phyloP scores from a whole-genome alignment of 2,113 vertebrate species.

The Mirza zaza region DNA sequence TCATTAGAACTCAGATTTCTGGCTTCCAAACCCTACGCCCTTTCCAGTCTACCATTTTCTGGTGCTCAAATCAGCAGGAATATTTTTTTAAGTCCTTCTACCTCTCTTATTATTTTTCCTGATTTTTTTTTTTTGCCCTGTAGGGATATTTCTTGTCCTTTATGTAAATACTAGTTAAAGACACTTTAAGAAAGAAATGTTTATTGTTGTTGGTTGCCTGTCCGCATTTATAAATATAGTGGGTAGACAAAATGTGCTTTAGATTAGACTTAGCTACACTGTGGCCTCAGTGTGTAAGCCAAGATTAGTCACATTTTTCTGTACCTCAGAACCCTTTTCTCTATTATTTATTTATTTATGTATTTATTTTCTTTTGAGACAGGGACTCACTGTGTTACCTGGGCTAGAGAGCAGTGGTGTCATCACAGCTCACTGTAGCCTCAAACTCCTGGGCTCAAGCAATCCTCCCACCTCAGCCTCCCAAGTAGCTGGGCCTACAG shows the following conservation, averaged over 20 bases:
- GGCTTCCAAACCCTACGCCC: background rate
- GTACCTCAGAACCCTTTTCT: background rate
- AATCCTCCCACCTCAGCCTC: too few relatives aligned
- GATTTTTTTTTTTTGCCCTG: background rate
- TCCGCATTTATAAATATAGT: background rate
- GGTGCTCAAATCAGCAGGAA: too few relatives aligned
- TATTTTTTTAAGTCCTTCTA: background rate
- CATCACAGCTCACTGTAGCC: too few relatives aligned
- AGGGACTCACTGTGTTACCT: too few relatives aligned
- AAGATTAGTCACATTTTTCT: background rate
- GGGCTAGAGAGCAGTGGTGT: too few relatives aligned
- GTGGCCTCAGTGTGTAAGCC: too few relatives aligned
- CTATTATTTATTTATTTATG: background rate
- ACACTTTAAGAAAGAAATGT: background rate
- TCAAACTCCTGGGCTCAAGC: too few relatives aligned
- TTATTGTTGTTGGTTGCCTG: background rate
- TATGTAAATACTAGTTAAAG: too few relatives aligned
- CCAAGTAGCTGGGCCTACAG: too few relatives aligned
- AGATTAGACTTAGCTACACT: background rate
- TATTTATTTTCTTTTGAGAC: too few relatives aligned
- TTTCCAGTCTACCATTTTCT: background rate
- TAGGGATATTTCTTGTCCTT: background rate
- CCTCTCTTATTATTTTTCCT: rapidly evolving
- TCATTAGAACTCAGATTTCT: background rate
- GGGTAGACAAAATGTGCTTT: background rate